Conservation (phyloP, 30 jellyfish, hydroid and myxozoan genomes). For the Cassiopea andromeda region DNA sequence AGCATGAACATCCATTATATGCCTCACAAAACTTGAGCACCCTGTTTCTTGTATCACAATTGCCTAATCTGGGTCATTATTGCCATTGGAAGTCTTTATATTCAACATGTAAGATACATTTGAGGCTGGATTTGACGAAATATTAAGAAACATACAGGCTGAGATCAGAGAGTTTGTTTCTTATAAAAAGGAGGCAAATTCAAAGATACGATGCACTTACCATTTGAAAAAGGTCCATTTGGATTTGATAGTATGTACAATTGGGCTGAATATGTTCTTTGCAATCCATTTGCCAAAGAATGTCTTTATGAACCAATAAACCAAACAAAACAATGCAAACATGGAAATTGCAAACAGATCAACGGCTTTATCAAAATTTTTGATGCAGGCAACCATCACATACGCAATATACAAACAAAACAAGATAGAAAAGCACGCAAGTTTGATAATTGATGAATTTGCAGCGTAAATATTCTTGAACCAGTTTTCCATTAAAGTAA, state of each 20-base stretch:
- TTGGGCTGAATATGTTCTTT: constrained; percentile 51
- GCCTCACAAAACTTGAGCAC: no score
- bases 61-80: no score
- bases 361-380: constrained; percentile 71
- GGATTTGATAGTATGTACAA: constrained; percentile 22
- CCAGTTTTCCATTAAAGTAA: constrained; percentile 31
- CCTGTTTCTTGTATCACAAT: no score
- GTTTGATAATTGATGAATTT: constrained; percentile 21
- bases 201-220: constrained; percentile 39
- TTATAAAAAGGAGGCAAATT: no score
- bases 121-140: no score
- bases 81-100: no score
- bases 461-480: constrained; percentile 22
- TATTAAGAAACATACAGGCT: no score
- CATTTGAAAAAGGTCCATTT: constrained; percentile 75
- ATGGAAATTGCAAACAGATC: constrained; percentile 77
- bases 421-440: constrained; percentile 17
- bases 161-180: no score
- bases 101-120: no score
- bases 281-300: constrained; percentile 71
- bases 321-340: constrained; percentile 82
- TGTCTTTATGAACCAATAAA: constrained; percentile 84
- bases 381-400: constrained; percentile 66
- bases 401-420: constrained; percentile 63
- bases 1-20: no score